A percentile compares a stretch with the other conserved stretches of the same genome.
Evolutionary conservation across 2,113 vertebrate genomes (phyloP).

Genomic region (Talpa occidentalis): DNA sequence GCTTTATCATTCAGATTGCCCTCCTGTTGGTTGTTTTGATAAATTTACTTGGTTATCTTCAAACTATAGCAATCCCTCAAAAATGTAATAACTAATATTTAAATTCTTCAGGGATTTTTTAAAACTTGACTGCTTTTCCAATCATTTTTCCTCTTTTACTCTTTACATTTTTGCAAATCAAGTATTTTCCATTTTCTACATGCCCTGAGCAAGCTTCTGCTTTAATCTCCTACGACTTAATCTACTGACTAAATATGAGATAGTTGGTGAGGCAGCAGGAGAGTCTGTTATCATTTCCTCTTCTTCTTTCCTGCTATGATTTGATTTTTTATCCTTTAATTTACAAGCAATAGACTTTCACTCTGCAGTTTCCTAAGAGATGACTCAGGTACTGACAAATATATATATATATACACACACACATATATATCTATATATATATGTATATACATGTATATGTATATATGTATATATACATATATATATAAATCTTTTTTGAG

Average conservation of each 20-base stretch:
- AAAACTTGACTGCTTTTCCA: slow-evolving; percentile 84
- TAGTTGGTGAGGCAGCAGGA: slow-evolving; percentile 73
- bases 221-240: slow-evolving; percentile 86
- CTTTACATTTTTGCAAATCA: slow-evolving; percentile 74
- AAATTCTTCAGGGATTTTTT: slow-evolving; percentile 77
- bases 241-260: slow-evolving; percentile 83
- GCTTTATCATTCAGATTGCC: slow-evolving; percentile 83
- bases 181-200: slow-evolving; percentile 79
- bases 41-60: slow-evolving; percentile 81
- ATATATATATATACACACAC: not conserved
- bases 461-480: not conserved
- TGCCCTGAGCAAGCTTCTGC: slow-evolving; percentile 78
- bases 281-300: slow-evolving; percentile 72
- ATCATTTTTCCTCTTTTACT: slow-evolving; percentile 81
- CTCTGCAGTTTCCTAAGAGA: slow-evolving; percentile 78
- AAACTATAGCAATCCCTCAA: slow-evolving; percentile 62
- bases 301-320: slow-evolving; percentile 65
- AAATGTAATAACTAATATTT: slow-evolving; percentile 82
- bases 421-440: too few relatives aligned
- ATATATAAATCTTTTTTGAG: slow-evolving; percentile 25
- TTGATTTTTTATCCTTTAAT: slow-evolving; percentile 64
- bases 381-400: slow-evolving; percentile 80
- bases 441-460: not conserved
- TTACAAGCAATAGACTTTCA: slow-evolving; percentile 69
- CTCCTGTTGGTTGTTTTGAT: slow-evolving; percentile 81